phyloP scores from a whole-genome alignment of 35 echinoderm and acorn worm genomes.

The Nesometra sesokonis region DNA sequence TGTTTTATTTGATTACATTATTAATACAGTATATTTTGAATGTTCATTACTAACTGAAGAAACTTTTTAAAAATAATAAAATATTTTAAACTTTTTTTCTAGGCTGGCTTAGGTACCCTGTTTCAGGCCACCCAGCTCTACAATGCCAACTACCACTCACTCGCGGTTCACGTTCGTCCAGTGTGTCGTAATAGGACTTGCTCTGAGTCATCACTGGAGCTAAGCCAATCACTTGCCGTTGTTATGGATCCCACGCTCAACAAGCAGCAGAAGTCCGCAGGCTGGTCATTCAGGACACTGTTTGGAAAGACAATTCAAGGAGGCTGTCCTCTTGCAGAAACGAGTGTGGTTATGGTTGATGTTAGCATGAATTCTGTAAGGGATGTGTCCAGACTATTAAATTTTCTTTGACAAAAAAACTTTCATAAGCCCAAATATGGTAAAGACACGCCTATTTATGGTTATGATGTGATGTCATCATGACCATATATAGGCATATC shows the following conservation, averaged over 20 bases:
- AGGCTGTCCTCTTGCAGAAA: constrained; percentile 57
- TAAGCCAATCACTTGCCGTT: constrained; percentile 61
- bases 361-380: constrained; percentile 67
- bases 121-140: constrained; percentile 83
- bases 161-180: constrained; percentile 70
- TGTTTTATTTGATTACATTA: no score
- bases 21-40: no score
- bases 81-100: neutral
- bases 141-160: constrained; percentile 94
- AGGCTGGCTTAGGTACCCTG: constrained; percentile 83
- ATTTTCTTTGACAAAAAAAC: neutral
- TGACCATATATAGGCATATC: no score
- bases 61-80: no score
- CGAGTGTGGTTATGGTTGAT: constrained; percentile 61
- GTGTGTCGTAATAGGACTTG: constrained; percentile 57
- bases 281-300: constrained; percentile 49
- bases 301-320: constrained; percentile 38
- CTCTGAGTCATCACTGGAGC: constrained; percentile 43
- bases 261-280: constrained; percentile 1
- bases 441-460: neutral
- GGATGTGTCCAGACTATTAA: neutral
- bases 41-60: no score
- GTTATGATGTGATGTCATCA: no score
- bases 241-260: constrained; percentile 57
- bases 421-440: neutral